These are phyloP conservation scores for Holacanthus passer DNA, from an alignment of 2,113 vertebrate species.

Conservation along the genomic window DNA sequence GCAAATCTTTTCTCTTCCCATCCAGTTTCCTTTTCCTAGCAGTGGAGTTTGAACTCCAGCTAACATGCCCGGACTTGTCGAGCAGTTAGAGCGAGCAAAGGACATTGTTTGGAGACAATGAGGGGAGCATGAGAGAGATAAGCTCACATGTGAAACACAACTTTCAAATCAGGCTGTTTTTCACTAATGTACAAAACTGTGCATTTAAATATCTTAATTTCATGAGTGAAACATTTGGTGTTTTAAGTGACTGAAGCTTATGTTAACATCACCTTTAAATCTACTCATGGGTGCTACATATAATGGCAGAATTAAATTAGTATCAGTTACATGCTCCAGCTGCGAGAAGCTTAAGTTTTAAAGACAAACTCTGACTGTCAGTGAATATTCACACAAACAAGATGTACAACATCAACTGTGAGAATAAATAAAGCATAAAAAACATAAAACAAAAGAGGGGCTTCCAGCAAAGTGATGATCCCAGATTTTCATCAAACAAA, in stretches of 20 bases:
- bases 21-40: constrained; percentile 50
- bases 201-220: not conserved
- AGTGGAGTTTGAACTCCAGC: constrained; percentile 20
- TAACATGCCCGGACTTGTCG: not conserved
- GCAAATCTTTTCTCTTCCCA: constrained; percentile 52
- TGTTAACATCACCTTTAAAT: not conserved
- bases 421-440: not conserved
- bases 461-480: not conserved
- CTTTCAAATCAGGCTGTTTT: not conserved
- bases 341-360: too few species aligned
- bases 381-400: too few species aligned
- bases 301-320: not conserved
- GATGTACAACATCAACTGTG: not conserved
- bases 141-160: not conserved
- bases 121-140: constrained; percentile 9
- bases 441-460: not conserved
- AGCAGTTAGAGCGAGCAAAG: constrained; percentile 17
- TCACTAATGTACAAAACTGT: not conserved
- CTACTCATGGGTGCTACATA: not conserved
- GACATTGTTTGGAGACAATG: constrained; percentile 27
- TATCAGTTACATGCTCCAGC: not conserved
- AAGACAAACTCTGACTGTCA: too few species aligned
- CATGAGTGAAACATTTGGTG: not conserved
- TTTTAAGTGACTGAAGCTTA: not conserved
- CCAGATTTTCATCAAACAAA: not conserved